phyloP scores from a whole-genome alignment of 2,113 vertebrate genomes.

The Cephalopterus ornatus region DNA sequence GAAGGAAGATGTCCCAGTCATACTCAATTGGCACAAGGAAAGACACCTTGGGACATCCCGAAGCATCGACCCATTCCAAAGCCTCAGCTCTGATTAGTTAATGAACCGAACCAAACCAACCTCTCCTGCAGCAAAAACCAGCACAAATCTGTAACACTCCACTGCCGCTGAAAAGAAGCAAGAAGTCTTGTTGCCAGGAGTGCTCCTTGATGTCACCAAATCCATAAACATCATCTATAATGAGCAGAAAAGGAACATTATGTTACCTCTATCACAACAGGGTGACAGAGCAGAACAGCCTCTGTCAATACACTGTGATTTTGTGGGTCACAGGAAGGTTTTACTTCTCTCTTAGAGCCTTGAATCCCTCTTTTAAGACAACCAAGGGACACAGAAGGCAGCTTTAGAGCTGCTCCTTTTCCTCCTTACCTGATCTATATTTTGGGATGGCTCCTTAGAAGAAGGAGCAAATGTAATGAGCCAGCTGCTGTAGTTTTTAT shows the following conservation, averaged over 20 bases:
- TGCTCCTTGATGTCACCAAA: background rate
- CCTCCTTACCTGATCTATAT: background rate
- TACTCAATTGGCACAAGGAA: background rate
- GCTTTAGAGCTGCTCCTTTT: background rate
- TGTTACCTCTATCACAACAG: background rate
- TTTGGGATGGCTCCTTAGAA: constrained; percentile 13
- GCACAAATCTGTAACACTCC: background rate
- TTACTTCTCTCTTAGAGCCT: background rate
- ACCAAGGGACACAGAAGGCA: background rate
- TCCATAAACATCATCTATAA: background rate
- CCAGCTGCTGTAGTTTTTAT: background rate
- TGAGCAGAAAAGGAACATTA: background rate
- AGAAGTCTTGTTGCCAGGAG: background rate
- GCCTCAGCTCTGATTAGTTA: background rate
- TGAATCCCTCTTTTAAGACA: constrained; percentile 9
- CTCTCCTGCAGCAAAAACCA: background rate
- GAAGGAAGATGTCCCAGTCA: background rate
- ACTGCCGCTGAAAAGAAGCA: background rate
- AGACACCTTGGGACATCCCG: background rate
- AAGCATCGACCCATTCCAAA: background rate
- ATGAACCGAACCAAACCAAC: background rate
- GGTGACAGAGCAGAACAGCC: background rate
- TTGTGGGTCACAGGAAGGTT: background rate
- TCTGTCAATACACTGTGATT: background rate
- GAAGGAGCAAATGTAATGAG: background rate